phyloP scores from a whole-genome alignment of 2,797 vertebrate genomes.

The Sebastes minor region DNA sequence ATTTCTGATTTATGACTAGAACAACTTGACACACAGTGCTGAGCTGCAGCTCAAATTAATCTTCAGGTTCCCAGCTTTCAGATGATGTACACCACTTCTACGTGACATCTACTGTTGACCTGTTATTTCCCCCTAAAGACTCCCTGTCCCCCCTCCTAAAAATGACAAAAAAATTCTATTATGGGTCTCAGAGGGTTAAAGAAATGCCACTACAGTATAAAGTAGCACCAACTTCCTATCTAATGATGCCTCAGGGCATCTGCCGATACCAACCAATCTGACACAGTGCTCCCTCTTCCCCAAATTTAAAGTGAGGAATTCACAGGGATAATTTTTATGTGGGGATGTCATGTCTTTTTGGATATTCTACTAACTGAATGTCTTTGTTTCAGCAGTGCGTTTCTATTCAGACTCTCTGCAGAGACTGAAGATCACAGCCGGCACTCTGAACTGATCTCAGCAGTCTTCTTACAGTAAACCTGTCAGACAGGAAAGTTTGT shows the following conservation, averaged over 20 bases:
- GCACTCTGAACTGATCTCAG: neutral
- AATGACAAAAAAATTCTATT: too few relatives aligned
- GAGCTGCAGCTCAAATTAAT: too few relatives aligned
- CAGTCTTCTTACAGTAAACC: neutral
- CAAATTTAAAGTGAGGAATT: neutral
- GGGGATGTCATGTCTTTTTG: neutral
- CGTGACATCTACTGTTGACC: too few relatives aligned
- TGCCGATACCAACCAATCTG: neutral
- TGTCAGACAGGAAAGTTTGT: neutral
- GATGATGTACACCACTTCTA: too few relatives aligned
- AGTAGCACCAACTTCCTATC: neutral
- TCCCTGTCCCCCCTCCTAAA: too few relatives aligned
- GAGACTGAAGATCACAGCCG: neutral
- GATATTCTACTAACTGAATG: neutral
- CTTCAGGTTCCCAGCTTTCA: too few relatives aligned
- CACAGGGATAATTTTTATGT: neutral
- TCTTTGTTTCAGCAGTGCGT: neutral
- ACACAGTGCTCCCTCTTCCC: neutral
- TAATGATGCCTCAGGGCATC: neutral
- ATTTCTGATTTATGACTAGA: too few relatives aligned
- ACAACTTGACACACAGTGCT: neutral
- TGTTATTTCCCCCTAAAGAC: too few relatives aligned
- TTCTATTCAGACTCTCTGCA: neutral
- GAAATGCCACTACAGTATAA: neutral
- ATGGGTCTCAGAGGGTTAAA: neutral